Evolutionary conservation across 2,888 invertebrate species (phyloP), one percentile per base, ranked within the genome.

Genomic region (Hermodice carunculata): DNA sequence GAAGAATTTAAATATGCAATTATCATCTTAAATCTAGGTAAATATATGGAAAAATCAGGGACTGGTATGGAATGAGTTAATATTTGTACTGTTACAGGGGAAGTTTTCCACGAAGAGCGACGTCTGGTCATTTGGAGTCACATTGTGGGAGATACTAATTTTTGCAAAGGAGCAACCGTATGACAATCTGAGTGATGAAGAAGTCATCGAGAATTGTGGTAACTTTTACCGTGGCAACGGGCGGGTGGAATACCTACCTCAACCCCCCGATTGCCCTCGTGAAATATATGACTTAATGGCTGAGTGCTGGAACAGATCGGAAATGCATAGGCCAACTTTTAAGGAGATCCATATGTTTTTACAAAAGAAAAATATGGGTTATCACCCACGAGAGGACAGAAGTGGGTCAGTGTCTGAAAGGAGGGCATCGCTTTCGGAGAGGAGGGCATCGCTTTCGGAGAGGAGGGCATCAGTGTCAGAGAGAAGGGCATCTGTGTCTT

Each of bases 271-370:
- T 66, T 94, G 94, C 86, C 93, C 95, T 37, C 89, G 92, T 72
- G 95, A 96, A 86, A 92, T 96, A 68, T 95, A 93, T 88, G 94
- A 94, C 85, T 90, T 95, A 76, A 94, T 96, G 93, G 91, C 91
- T 76, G 94, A 95, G 86, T 96, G 95, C 87, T 96, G 95, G 95
- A 92, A 93, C 77, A 89, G 93, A 59, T 91, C 92, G 78, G 92
- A 93, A 56, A 89, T 89, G 60, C 92, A 94, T 79, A 89, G 96
- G 43, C 95, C 95, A 0, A 90, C 92, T 67, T 96, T 96, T 88
- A 89, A 92, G 80, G 95, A 95, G 87, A 92, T 96, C 61, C 94
- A 94, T 84, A 90, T 94, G 79, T 95, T 94, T 87, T 89, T 95
- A 74, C 93, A 83, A 68, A 74, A 85, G 31, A 85, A 85, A 70